phyloP scores from a whole-genome alignment of 2,113 vertebrate genomes.

The Coreoperca whiteheadi region DNA sequence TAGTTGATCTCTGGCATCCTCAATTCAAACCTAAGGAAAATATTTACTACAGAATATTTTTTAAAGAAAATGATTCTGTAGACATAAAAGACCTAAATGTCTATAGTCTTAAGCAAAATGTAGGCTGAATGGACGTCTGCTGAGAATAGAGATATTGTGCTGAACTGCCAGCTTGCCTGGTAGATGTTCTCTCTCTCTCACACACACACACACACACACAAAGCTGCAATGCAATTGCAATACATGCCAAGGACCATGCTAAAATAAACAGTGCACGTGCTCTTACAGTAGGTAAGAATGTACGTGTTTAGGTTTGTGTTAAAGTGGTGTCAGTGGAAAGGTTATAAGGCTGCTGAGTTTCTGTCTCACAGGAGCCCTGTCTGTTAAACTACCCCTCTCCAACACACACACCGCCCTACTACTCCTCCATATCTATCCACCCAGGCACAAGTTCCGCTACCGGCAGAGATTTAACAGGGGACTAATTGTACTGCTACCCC shows the following conservation, averaged over 20 bases:
- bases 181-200: background rate
- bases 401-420: conserved; percentile 31
- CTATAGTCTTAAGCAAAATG: conserved; percentile 6
- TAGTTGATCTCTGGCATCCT: background rate
- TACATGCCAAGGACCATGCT: background rate
- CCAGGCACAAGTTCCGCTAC: conserved; percentile 69
- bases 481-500: conserved; percentile 66
- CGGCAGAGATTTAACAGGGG: conserved; percentile 70
- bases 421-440: conserved; percentile 49
- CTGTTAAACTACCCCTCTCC: conserved; percentile 31
- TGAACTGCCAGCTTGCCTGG: background rate
- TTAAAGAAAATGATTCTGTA: background rate
- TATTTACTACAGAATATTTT: background rate
- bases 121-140: background rate
- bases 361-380: conserved; percentile 47
- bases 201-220: conserved; percentile 2
- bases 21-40: background rate
- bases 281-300: conserved; percentile 12
- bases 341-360: conserved; percentile 55
- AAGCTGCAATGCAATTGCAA: background rate
- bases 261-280: background rate
- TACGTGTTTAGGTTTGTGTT: background rate
- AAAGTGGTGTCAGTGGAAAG: conserved; percentile 34
- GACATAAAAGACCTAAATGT: background rate
- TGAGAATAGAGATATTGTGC: conserved; percentile 24